A percentile compares a stretch with the other conserved stretches of the same genome.
Evolutionary conservation across 64 coral and sea anemone genomes (phyloP).

Genomic region (Dendrophyllia cribrosa): DNA sequence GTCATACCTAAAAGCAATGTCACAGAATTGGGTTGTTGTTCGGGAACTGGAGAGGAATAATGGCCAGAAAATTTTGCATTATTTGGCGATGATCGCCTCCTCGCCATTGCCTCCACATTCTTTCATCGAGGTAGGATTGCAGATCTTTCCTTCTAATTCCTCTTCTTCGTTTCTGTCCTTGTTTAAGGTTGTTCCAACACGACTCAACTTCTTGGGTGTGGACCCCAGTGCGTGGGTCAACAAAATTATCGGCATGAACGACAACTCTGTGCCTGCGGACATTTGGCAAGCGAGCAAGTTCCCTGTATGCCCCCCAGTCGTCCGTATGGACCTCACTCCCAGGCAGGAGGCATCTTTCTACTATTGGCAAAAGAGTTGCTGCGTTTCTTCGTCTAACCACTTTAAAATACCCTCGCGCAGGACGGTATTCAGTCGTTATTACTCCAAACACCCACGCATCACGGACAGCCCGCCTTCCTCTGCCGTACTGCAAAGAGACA

Average conservation of each 20-base stretch:
- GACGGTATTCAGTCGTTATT: not conserved
- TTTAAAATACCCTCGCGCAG: not conserved
- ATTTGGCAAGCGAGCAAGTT: not conserved
- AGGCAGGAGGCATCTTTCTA: not conserved
- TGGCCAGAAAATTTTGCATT: not conserved
- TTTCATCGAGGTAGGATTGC: constrained; percentile 8
- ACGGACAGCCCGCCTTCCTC: not conserved
- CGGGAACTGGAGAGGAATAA: not conserved
- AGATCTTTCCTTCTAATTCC: not conserved
- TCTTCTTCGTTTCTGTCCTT: no score
- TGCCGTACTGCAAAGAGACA: not conserved
- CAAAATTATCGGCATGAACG: constrained; percentile 21
- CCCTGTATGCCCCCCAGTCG: not conserved
- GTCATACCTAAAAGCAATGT: no score
- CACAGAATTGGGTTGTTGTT: no score
- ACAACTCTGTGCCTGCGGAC: constrained; percentile 10
- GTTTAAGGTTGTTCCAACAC: not conserved
- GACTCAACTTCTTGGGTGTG: constrained; percentile 23
- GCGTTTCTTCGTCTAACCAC: not conserved
- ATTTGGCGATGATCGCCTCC: not conserved
- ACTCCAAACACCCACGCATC: constrained; percentile 25
- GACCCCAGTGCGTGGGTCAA: constrained; percentile 52
- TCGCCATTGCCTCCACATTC: not conserved
- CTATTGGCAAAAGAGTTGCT: not conserved
- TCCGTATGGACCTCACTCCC: constrained; percentile 10